phyloP scores from a whole-genome alignment of 2,113 vertebrate genomes.

The Petroica traversi region DNA sequence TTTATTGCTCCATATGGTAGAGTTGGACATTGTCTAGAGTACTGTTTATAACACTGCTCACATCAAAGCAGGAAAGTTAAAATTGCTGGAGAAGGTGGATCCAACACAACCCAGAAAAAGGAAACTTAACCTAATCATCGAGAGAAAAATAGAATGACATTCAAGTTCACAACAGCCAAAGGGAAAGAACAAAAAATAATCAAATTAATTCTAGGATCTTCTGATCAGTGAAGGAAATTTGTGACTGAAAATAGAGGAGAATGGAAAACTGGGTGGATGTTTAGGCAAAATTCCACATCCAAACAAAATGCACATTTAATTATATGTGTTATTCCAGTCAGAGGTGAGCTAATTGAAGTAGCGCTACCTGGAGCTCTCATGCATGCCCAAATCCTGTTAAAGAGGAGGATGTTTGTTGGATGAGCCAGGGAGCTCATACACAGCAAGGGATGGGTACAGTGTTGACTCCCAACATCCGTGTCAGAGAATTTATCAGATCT shows the following conservation, averaged over 20 bases:
- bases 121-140: not conserved
- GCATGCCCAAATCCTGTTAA: not conserved
- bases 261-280: not conserved
- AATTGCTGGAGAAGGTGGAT: not conserved
- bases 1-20: not conserved
- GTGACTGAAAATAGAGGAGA: not conserved
- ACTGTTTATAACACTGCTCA: not conserved
- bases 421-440: not conserved
- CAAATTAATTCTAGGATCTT: not conserved
- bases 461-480: not conserved
- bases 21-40: slow-evolving; percentile 22
- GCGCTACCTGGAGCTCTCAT: not conserved
- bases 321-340: not conserved
- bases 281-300: not conserved
- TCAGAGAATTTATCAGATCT: not conserved
- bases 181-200: not conserved
- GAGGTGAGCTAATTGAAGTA: not conserved
- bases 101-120: not conserved
- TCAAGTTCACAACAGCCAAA: not conserved
- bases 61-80: slow-evolving; percentile 10
- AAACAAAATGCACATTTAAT: not conserved
- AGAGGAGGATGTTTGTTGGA: not conserved
- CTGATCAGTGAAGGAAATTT: not conserved
- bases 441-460: no score
- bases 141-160: not conserved